These are phyloP conservation scores for Plectropomus leopardus DNA, from an alignment of 2,113 vertebrate species.

Conservation along the genomic window DNA sequence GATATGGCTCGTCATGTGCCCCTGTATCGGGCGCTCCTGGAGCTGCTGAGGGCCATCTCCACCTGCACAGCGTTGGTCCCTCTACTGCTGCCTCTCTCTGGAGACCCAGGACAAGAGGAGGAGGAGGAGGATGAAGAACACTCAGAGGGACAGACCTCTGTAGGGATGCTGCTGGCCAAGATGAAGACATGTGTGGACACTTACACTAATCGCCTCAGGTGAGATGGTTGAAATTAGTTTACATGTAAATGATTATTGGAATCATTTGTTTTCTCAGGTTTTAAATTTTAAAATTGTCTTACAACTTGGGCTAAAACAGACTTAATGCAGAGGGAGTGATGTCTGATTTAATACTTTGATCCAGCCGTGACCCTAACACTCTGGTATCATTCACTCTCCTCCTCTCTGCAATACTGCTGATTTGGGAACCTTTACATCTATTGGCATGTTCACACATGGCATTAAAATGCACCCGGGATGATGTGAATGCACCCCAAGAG, in stretches of 20 bases:
- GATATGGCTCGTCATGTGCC: conserved; percentile 99
- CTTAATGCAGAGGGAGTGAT: not conserved
- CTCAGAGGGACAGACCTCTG: conserved; percentile 93
- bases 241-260: not conserved
- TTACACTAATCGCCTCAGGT: conserved; percentile 98
- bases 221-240: not conserved
- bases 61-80: conserved; percentile 94
- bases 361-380: not conserved
- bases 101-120: conserved; percentile 87
- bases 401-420: conserved; percentile 1
- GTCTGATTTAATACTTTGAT: conserved; percentile 8
- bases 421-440: conserved; percentile 8
- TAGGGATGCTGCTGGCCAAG: conserved; percentile 96
- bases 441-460: not conserved
- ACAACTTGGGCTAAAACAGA: not conserved
- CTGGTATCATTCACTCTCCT: not conserved
- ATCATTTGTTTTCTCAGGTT: not conserved
- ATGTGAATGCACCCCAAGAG: conserved; percentile 5
- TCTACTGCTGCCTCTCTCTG: conserved; percentile 92
- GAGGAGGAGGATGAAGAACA: conserved; percentile 92
- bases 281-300: not conserved
- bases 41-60: conserved; percentile 95
- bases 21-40: conserved; percentile 94
- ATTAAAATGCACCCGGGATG: not conserved
- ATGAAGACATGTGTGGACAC: conserved; percentile 99